phyloP scores from a whole-genome alignment of 1,140 invertebrate genomes.

The Leptinotarsa defecta region DNA sequence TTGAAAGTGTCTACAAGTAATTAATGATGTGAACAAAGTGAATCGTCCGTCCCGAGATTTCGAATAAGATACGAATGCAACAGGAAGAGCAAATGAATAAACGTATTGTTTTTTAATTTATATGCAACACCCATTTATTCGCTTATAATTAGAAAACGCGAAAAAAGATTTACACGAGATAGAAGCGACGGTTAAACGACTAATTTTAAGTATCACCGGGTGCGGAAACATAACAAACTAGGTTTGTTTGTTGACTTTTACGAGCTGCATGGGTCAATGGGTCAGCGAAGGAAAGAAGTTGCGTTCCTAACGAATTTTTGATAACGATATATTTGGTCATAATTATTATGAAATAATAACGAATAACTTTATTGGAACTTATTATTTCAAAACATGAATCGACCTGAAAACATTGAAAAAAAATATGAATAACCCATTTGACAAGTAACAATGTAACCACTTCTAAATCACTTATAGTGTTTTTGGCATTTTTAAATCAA shows the following conservation, averaged over 20 bases:
- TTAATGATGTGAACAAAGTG: background rate
- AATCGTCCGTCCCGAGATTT: background rate
- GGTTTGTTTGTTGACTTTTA: background rate
- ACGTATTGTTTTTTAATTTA: constrained; percentile 9
- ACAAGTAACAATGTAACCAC: too few species aligned
- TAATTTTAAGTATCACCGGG: background rate
- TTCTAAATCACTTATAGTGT: too few species aligned
- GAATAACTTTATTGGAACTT: too few species aligned
- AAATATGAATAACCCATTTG: too few species aligned
- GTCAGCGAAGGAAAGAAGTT: background rate
- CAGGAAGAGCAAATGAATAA: constrained; percentile 1
- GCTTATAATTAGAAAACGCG: background rate
- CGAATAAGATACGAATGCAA: background rate
- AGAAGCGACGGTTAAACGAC: background rate
- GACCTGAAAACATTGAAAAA: too few species aligned
- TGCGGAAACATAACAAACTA: background rate
- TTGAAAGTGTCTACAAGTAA: constrained; percentile 1
- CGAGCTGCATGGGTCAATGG: background rate
- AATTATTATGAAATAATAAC: too few species aligned
- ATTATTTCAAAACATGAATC: too few species aligned
- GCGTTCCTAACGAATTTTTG: background rate
- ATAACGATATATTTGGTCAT: background rate
- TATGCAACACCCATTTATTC: constrained; percentile 1
- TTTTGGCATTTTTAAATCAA: too few species aligned
- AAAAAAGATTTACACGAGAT: background rate